phyloP scores from a whole-genome alignment of 1,140 invertebrate species.

The Euwallacea similis region DNA sequence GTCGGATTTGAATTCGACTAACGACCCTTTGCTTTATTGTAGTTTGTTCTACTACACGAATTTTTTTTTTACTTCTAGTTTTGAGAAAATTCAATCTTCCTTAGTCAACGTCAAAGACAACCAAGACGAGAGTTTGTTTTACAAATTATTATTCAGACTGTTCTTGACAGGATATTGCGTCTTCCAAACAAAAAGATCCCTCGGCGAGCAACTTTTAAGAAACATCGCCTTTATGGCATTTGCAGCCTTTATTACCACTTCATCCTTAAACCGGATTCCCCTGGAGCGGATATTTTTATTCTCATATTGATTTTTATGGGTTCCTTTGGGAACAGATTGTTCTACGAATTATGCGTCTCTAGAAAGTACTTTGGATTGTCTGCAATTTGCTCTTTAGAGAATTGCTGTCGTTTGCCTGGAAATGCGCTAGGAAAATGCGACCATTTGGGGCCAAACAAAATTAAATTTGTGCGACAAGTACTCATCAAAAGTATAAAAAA shows the following conservation, averaged over 20 bases:
- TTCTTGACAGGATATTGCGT: conserved; percentile 16
- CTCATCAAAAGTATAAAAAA: too few species aligned
- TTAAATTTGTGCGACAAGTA: too few species aligned
- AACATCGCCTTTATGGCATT: conserved; percentile 12
- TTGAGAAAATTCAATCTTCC: too few species aligned
- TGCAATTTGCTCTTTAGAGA: too few species aligned
- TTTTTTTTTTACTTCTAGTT: too few species aligned
- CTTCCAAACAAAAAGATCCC: conserved; percentile 10
- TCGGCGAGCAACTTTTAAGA: conserved; percentile 11
- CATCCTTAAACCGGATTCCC: conserved; percentile 11
- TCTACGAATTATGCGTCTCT: too few species aligned
- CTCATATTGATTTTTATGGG: conserved; percentile 21
- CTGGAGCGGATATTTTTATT: conserved; percentile 16
- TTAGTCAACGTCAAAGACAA: not conserved
- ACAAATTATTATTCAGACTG: conserved; percentile 10
- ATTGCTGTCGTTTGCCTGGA: too few species aligned
- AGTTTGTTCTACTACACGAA: too few species aligned
- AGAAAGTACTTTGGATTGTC: too few species aligned
- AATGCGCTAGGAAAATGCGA: too few species aligned
- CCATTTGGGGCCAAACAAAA: too few species aligned
- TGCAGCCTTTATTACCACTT: conserved; percentile 20
- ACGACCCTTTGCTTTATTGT: too few species aligned
- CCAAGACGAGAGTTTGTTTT: conserved; percentile 2
- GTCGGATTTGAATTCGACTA: not conserved
- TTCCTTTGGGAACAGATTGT: not conserved